These are phyloP conservation scores for Apoda limacodes DNA, from an alignment of 2,888 invertebrate species.

Conservation along the genomic window DNA sequence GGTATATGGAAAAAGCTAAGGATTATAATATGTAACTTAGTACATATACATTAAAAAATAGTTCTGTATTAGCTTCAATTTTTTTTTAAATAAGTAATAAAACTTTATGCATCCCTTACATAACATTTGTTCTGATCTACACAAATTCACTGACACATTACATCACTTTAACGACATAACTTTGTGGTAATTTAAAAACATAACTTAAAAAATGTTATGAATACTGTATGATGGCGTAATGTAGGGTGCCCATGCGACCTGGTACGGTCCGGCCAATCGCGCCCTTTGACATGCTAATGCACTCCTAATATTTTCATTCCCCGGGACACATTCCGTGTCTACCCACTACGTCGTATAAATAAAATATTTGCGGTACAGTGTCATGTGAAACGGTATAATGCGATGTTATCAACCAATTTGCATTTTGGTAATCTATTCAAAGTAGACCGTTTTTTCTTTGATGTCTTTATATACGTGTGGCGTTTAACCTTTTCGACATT, in stretches of 20 bases:
- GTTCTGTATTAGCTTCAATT: too few relatives aligned
- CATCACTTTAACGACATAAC: too few relatives aligned
- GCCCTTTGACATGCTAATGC: constrained; percentile 53
- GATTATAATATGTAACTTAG: too few relatives aligned
- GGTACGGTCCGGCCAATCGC: constrained; percentile 27
- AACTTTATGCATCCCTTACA: too few relatives aligned
- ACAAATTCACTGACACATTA: too few relatives aligned
- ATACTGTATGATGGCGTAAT: constrained; percentile 24
- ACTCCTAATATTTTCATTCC: constrained; percentile 29
- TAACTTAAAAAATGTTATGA: constrained; percentile 32
- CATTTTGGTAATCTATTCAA: constrained; percentile 49
- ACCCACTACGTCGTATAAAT: constrained; percentile 26
- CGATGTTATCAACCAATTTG: constrained; percentile 52
- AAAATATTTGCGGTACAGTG: constrained; percentile 34
- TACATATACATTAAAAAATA: too few relatives aligned
- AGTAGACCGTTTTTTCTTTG: constrained; percentile 40
- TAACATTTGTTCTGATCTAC: too few relatives aligned
- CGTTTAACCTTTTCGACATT: constrained; percentile 35
- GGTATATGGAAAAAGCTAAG: too few relatives aligned
- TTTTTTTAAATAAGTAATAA: too few relatives aligned
- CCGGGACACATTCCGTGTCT: not conserved
- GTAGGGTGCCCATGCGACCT: constrained; percentile 27
- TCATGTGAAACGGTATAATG: constrained; percentile 35
- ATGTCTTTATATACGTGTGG: constrained; percentile 38
- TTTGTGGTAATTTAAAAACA: too few relatives aligned